Evolutionary conservation across 2,113 vertebrate genomes (phyloP).

Genomic region (Leptobrachium ailaonicum): DNA sequence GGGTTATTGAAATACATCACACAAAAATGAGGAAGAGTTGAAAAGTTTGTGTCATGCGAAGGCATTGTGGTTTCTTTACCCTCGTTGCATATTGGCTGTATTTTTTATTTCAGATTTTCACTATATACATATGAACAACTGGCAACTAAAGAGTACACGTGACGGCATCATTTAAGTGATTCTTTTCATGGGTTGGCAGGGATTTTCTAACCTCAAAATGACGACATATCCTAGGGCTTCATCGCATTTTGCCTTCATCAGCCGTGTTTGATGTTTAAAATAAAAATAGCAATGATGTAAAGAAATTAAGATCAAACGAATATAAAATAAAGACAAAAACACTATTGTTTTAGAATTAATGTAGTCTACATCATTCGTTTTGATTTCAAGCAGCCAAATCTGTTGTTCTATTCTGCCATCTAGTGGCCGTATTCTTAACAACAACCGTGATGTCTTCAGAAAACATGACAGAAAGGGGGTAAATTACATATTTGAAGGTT

Average conservation of each 20-base stretch:
- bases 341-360: constrained; percentile 11
- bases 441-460: too few relatives aligned
- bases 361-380: background rate
- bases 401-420: constrained; percentile 65
- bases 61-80: background rate
- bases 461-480: too few relatives aligned
- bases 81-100: constrained; percentile 47
- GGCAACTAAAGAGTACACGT: constrained; percentile 47
- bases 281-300: constrained; percentile 54
- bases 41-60: rapidly evolving
- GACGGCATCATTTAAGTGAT: constrained; percentile 52
- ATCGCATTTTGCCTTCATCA: constrained; percentile 43
- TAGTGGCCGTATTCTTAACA: constrained; percentile 58
- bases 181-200: constrained; percentile 47
- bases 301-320: constrained; percentile 49
- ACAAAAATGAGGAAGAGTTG: background rate
- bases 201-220: constrained; percentile 55
- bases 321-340: background rate
- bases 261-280: constrained; percentile 51
- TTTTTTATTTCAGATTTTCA: constrained; percentile 52
- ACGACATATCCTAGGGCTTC: constrained; percentile 3
- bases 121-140: constrained; percentile 35
- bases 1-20: constrained; percentile 3
- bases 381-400: constrained; percentile 21
- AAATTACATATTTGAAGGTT: too few relatives aligned